These are phyloP conservation scores for Tragulus kanchil DNA, from an alignment of 2,113 vertebrate species.

Conservation along the genomic window DNA sequence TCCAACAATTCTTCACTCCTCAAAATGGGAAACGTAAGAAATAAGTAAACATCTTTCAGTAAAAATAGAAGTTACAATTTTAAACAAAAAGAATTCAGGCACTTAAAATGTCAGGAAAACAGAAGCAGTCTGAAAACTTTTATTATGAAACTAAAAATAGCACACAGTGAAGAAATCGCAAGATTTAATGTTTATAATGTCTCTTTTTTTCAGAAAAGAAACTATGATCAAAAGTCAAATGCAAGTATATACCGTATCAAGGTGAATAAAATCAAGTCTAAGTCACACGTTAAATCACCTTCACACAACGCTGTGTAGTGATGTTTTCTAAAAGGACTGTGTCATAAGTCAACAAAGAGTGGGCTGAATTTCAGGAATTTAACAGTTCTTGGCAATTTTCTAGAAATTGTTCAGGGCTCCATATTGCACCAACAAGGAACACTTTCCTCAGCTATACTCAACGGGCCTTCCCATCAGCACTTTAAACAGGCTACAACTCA, in stretches of 20 bases:
- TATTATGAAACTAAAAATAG: conserved; percentile 55
- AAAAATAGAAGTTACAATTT: conserved; percentile 31
- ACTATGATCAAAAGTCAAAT: conserved; percentile 1
- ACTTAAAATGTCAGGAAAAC: conserved; percentile 28
- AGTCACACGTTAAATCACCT: neutral
- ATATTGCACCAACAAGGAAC: neutral
- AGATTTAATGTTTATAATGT: neutral
- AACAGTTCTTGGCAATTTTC: conserved; percentile 19
- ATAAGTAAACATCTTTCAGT: neutral
- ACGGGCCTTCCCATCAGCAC: neutral
- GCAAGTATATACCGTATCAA: neutral
- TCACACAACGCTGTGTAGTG: neutral
- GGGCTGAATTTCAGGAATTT: conserved; percentile 2
- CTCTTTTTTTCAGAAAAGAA: neutral
- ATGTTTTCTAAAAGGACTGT: conserved; percentile 22
- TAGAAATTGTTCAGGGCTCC: neutral
- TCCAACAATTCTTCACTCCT: neutral
- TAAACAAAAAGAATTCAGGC: neutral
- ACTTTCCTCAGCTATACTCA: neutral
- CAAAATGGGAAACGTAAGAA: neutral
- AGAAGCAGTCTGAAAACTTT: neutral
- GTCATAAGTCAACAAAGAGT: neutral
- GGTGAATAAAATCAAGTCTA: conserved; percentile 21
- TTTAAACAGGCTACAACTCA: neutral
- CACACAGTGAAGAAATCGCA: neutral